Evolutionary conservation across 2,797 vertebrate genomes (phyloP), one percentile per base, ranked within the genome.

Genomic region (Acanthurus tractus): DNA sequence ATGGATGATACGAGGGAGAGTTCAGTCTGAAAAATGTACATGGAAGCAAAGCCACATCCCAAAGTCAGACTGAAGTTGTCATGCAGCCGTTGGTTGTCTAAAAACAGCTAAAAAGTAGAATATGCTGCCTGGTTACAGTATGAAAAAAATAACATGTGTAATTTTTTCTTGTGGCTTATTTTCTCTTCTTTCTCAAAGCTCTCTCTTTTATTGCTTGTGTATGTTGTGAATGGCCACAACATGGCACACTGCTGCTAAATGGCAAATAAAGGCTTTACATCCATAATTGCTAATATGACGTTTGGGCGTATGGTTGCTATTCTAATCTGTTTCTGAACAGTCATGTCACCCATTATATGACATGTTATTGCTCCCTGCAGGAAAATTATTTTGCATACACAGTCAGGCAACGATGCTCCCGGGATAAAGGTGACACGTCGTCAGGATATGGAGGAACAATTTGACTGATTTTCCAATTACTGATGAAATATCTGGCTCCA

Each of bases 361-460:
- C 54, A 56, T 15, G 12, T 17, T 29, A 48, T 52, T 63, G 58
- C 49, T 50, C 20, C 40, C 22, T 23, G 23, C n/a, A 44, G n/a
- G 6, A 18, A 17, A 53, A 22, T 65, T 46, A 50, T 52, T 62
- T 20, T 46, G 44, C 34, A 36, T 70, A 65, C 58, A 68, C 6
- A 46, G 36, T 52, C 8, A 18, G n/a, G 23, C 8, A 57, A 4
- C 36, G 23, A 46, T 2, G 23, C 29, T 57, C 22, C 45, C n/a
- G 53, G 22, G 29, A 49, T 40, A n/a, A 25, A 50, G 36, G 15
- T 59, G 8, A 69, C 25, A 36, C 29, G 23, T 38, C 38, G 18
- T 49, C 25, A 29, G 58, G 49, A 48, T 48, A 34, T 6, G 17
- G 29, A 22, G 42, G 12, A 34, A 50, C 50, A 1, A 3, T 44